Conservation (phyloP, 2,888 invertebrate genomes). For the Rugalucina vietnamica region DNA sequence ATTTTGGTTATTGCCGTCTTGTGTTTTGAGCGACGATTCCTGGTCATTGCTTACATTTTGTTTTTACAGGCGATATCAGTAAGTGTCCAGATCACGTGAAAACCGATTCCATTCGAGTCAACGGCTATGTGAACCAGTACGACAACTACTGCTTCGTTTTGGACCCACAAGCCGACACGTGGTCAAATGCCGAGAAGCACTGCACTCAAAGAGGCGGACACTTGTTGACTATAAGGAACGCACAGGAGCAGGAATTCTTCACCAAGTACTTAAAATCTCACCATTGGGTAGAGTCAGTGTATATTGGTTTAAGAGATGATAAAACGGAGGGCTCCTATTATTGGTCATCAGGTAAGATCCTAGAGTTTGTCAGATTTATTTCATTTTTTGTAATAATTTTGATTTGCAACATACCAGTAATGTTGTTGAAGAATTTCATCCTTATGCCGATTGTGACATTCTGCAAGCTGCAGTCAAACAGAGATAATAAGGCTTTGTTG, state of each 20-base stretch:
- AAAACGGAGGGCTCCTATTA: conserved; percentile 34
- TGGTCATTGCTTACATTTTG: too few relatives aligned
- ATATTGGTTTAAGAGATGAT: conserved; percentile 50
- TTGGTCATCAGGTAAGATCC: conserved; percentile 49
- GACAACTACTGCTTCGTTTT: conserved; percentile 54
- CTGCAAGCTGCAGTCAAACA: too few relatives aligned
- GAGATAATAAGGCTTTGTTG: too few relatives aligned
- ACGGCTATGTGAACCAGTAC: conserved; percentile 51
- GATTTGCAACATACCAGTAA: too few relatives aligned
- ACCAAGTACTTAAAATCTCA: conserved; percentile 30
- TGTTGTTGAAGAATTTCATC: too few relatives aligned
- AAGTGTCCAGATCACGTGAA: conserved; percentile 46
- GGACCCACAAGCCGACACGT: conserved; percentile 41
- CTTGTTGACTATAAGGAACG: conserved; percentile 37
- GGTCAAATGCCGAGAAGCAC: conserved; percentile 49
- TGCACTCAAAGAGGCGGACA: conserved; percentile 33
- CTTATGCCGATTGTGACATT: too few relatives aligned
- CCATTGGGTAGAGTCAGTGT: conserved; percentile 31
- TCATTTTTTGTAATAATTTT: too few relatives aligned
- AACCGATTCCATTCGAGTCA: conserved; percentile 21
- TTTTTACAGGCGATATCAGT: conserved; percentile 32
- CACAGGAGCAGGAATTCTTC: conserved; percentile 48
- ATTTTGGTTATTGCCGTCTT: too few relatives aligned
- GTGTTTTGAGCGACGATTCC: too few relatives aligned
- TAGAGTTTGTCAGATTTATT: too few relatives aligned